Evolutionary conservation across 2,888 invertebrate species (phyloP).

Genomic region (Laspeyria flexula): DNA sequence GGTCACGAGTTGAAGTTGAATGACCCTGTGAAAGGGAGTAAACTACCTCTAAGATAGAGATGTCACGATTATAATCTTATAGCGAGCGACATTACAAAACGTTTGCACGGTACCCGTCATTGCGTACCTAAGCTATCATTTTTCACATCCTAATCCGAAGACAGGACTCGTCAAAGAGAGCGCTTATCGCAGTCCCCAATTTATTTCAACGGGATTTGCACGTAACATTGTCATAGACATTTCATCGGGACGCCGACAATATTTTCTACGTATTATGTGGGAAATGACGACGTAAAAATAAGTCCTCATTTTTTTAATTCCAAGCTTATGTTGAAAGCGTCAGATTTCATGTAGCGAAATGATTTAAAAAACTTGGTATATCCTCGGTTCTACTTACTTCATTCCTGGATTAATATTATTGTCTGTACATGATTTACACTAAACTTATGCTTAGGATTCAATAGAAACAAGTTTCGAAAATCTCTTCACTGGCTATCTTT

Average conservation of each 20-base stretch:
- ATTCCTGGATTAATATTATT: no score
- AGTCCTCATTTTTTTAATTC: not conserved
- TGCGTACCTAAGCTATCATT: constrained; percentile 76
- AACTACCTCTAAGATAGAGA: constrained; percentile 10
- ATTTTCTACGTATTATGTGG: constrained; percentile 26
- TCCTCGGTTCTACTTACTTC: no score
- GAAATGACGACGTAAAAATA: constrained; percentile 12
- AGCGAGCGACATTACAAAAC: constrained; percentile 57
- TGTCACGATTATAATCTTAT: constrained; percentile 35
- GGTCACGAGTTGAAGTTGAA: constrained; percentile 1
- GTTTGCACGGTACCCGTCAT: constrained; percentile 56
- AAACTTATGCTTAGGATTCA: no score
- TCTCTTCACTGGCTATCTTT: no score
- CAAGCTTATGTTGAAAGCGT: not conserved
- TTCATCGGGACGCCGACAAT: constrained; percentile 41
- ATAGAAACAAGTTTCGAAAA: no score
- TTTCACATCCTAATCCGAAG: constrained; percentile 83
- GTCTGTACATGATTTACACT: no score
- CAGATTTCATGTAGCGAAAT: not conserved
- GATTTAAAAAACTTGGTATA: not conserved
- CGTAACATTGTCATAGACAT: constrained; percentile 72
- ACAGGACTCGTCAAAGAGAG: constrained; percentile 82
- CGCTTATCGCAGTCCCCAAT: constrained; percentile 82
- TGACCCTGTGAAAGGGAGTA: constrained; percentile 2
- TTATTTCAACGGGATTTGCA: constrained; percentile 78